These are phyloP conservation scores for Chaetodon auriga DNA, from an alignment of 2,113 vertebrate genomes.

Conservation along the genomic window DNA sequence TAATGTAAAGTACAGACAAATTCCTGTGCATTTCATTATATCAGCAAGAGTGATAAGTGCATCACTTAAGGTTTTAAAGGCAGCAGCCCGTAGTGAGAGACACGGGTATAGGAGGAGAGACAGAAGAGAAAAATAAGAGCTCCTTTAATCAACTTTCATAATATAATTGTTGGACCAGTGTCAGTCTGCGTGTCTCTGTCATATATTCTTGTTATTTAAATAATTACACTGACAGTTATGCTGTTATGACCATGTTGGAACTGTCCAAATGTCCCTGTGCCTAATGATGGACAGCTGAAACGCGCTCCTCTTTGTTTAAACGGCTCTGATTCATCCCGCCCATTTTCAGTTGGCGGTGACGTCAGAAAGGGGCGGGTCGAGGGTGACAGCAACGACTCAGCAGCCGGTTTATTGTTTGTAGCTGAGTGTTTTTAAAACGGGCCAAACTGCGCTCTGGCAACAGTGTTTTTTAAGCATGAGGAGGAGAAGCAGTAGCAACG, in stretches of 20 bases:
- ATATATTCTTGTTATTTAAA: too few species aligned
- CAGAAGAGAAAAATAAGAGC: too few species aligned
- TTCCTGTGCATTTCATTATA: too few species aligned
- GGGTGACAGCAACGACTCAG: neutral
- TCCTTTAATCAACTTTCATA: too few species aligned
- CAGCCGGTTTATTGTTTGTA: neutral
- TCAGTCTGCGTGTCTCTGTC: too few species aligned
- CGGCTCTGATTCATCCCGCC: conserved; percentile 33
- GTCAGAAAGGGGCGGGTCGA: conserved; percentile 7
- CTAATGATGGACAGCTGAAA: neutral
- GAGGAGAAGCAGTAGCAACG: conserved; percentile 58
- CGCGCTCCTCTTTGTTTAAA: neutral
- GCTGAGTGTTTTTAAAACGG: neutral
- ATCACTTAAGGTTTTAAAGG: too few species aligned
- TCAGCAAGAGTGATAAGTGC: too few species aligned
- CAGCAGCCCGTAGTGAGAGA: too few species aligned
- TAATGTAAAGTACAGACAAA: neutral
- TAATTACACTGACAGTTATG: neutral
- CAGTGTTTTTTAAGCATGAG: conserved; percentile 29
- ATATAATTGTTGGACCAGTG: too few species aligned
- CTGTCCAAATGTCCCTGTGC: neutral
- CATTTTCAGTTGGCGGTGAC: conserved; percentile 58
- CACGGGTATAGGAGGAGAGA: too few species aligned
- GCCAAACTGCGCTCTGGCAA: neutral
- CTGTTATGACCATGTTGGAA: neutral